A percentile compares a stretch with the other conserved stretches of the same genome.
phyloP scores from a whole-genome alignment of 2,888 invertebrate genomes.

The Gastrophysa polygoni region DNA sequence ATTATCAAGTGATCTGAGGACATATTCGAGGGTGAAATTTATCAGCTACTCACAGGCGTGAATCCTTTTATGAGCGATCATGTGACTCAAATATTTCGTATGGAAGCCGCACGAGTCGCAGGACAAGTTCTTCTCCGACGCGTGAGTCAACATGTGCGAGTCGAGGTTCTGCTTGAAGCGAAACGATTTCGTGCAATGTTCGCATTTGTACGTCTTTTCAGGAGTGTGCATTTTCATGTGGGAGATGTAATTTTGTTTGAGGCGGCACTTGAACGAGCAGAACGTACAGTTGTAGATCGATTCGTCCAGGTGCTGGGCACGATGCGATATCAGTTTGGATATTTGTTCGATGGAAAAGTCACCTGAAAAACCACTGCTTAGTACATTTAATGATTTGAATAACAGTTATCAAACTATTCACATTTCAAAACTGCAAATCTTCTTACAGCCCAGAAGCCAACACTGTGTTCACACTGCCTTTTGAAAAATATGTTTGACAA shows the following conservation, averaged over 20 bases:
- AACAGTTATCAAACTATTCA: too few species aligned
- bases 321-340: slow-evolving; percentile 65
- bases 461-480: too few species aligned
- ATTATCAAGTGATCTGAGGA: neutral
- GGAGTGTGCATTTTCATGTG: slow-evolving; percentile 67
- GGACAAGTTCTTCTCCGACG: slow-evolving; percentile 62
- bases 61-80: slow-evolving; percentile 68
- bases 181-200: slow-evolving; percentile 65
- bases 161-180: slow-evolving; percentile 65
- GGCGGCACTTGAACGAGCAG: slow-evolving; percentile 65
- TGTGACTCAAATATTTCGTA: slow-evolving; percentile 70
- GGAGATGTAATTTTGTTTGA: slow-evolving; percentile 64
- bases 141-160: slow-evolving; percentile 64
- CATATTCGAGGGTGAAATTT: too few species aligned
- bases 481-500: too few species aligned
- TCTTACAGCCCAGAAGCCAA: too few species aligned
- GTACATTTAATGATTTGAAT: too few species aligned
- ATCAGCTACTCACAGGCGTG: slow-evolving; percentile 60
- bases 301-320: slow-evolving; percentile 63
- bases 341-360: slow-evolving; percentile 58
- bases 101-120: slow-evolving; percentile 73
- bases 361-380: too few species aligned
- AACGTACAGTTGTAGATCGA: slow-evolving; percentile 60
- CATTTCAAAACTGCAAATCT: too few species aligned
- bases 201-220: slow-evolving; percentile 64